These are phyloP conservation scores for Fulmarus glacialis DNA, from an alignment of 2,113 vertebrate species.

Conservation along the genomic window DNA sequence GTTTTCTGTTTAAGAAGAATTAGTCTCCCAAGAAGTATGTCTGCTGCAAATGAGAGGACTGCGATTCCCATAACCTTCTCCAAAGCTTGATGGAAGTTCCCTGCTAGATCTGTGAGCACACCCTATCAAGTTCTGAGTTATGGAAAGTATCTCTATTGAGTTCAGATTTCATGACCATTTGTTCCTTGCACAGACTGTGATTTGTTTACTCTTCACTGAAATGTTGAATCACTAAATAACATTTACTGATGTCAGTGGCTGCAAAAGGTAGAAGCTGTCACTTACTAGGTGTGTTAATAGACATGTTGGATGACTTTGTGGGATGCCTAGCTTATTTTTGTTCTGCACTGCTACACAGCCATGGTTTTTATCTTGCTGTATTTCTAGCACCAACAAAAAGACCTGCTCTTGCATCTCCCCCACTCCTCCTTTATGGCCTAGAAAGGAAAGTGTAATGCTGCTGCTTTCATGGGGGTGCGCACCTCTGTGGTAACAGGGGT, in stretches of 20 bases:
- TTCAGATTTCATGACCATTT: constrained; percentile 25
- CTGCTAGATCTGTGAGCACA: background rate
- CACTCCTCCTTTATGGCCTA: background rate
- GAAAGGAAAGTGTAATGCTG: background rate
- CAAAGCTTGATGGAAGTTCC: background rate
- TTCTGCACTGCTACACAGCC: background rate
- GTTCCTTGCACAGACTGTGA: background rate
- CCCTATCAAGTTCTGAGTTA: background rate
- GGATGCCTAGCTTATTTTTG: constrained; percentile 9
- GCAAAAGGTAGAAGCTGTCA: constrained; percentile 29
- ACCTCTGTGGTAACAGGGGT: background rate
- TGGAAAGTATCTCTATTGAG: background rate
- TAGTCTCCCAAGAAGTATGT: background rate
- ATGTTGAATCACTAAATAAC: background rate
- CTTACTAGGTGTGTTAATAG: background rate
- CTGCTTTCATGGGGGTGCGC: background rate
- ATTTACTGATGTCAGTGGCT: background rate
- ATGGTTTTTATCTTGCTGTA: background rate
- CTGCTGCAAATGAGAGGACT: background rate
- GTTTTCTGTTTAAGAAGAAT: background rate
- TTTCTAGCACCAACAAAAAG: background rate
- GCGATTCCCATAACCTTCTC: background rate
- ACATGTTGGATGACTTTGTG: background rate
- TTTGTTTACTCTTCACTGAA: background rate
- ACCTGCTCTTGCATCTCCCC: background rate